These are phyloP conservation scores for Stegostoma tigrinum DNA, from an alignment of 2,113 vertebrate species.

Conservation along the genomic window DNA sequence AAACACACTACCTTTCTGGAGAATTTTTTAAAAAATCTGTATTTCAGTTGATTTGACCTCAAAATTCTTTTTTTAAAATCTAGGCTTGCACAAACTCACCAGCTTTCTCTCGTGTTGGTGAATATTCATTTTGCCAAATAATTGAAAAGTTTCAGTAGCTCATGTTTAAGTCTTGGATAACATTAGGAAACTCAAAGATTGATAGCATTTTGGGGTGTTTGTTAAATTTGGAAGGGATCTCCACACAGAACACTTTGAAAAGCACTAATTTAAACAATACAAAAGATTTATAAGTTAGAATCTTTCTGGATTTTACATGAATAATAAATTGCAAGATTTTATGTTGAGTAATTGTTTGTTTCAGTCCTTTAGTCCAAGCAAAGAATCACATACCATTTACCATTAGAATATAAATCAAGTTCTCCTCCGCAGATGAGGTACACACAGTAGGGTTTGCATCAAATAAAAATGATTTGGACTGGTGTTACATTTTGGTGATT, in stretches of 20 bases:
- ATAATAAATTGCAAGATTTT: background rate
- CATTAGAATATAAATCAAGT: background rate
- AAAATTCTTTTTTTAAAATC: background rate
- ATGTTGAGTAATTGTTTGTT: background rate
- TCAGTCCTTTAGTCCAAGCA: background rate
- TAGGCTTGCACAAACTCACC: background rate
- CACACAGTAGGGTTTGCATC: background rate
- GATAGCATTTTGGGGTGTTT: background rate
- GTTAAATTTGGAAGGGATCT: background rate
- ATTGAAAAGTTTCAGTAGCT: background rate
- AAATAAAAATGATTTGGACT: background rate
- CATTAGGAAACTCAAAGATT: background rate
- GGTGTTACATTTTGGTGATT: background rate
- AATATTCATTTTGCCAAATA: background rate
- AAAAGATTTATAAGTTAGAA: background rate
- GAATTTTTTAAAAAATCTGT: background rate
- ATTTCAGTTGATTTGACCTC: background rate
- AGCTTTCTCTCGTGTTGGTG: background rate
- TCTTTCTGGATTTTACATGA: background rate
- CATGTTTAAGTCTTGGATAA: too few species aligned
- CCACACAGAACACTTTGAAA: background rate
- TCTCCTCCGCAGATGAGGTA: background rate
- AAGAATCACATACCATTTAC: background rate
- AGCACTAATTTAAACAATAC: background rate
- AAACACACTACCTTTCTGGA: background rate